Evolutionary conservation across 1,140 invertebrate genomes (phyloP), one percentile per base, ranked within the genome.

Genomic region (Rhagoletis zephyria): DNA sequence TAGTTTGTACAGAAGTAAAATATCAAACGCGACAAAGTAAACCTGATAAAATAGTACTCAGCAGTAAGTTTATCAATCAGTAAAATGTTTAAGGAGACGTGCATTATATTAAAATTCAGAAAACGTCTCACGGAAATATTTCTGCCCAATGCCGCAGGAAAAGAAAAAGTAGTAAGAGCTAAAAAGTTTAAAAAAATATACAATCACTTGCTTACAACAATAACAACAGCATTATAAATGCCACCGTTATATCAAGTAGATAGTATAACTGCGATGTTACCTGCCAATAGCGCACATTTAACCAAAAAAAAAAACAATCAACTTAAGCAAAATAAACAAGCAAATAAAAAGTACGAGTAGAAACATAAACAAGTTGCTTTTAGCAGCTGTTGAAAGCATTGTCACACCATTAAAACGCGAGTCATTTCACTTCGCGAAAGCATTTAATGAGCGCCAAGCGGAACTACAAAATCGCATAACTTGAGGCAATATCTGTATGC

Each of bases 11-110:
- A n/a, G 9, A 51, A 81, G 45, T 30, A 30, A 30, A 30, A 30
- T 30, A 30, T 30, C 30, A 30, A 30, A 30, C 30, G 30, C 30
- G 74, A 42, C 19, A 19, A 48, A 51, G 45, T 45, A 56, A 12
- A 16, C 1, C n/a, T 67, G 19, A 30, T 56, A 19, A 40, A 16
- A 4, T 81, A 81, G 19, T 56, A 30, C 30, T 30, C 30, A 30
- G 30, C 30, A 30, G 30, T 19, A 81, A 81, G 74, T 81, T 81
- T 81, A 81, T 81, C 74, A 81, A 81, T 81, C 74, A 56, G n/a
- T 81, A 81, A 81, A 81, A 81, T 5, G 48, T 19, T 56, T 30
- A 6, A 2, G 6, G 30, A 81, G 16, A 81, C 74, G 74, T 81
- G 74, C 48, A 4, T 81, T 1, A 81, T 56, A 81, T 81, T 81